phyloP scores from a whole-genome alignment of 2,797 vertebrate species.

The Poeciliopsis paucimaculata region DNA sequence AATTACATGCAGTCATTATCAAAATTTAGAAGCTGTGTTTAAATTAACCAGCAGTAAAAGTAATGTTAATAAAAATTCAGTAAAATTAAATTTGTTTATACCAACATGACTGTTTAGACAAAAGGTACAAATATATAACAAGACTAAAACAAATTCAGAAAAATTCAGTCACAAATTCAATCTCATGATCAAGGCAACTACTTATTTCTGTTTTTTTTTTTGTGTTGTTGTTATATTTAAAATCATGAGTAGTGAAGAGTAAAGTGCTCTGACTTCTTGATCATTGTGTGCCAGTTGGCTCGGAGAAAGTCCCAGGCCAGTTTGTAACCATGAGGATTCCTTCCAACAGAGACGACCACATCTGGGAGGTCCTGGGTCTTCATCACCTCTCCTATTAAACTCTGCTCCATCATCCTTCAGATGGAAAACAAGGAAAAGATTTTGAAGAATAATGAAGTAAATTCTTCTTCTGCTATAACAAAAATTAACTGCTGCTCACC shows the following conservation, averaged over 20 bases:
- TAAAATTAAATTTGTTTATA: neutral
- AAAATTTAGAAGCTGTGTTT: neutral
- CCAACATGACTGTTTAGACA: too few species aligned
- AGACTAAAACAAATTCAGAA: neutral
- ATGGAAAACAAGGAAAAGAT: neutral
- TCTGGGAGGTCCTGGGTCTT: conserved; percentile 89
- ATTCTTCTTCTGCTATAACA: accelerated
- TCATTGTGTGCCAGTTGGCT: conserved; percentile 85
- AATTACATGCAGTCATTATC: conserved; percentile 5
- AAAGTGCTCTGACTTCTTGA: conserved; percentile 84
- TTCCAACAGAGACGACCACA: conserved; percentile 80
- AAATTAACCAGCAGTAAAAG: neutral
- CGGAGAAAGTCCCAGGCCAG: conserved; percentile 88
- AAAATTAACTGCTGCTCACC: conserved; percentile 73
- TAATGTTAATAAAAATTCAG: neutral
- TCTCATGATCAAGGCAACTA: neutral
- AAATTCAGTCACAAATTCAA: neutral
- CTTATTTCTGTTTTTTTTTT: too few species aligned
- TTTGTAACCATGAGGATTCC: conserved; percentile 83
- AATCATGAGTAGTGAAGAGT: neutral
- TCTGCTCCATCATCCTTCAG: conserved; percentile 89
- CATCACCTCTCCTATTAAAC: conserved; percentile 85
- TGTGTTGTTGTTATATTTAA: too few species aligned
- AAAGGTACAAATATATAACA: too few species aligned
- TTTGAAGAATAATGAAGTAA: neutral